Conservation (phyloP, 2,797 vertebrate species). For the Antennarius maculatus region DNA sequence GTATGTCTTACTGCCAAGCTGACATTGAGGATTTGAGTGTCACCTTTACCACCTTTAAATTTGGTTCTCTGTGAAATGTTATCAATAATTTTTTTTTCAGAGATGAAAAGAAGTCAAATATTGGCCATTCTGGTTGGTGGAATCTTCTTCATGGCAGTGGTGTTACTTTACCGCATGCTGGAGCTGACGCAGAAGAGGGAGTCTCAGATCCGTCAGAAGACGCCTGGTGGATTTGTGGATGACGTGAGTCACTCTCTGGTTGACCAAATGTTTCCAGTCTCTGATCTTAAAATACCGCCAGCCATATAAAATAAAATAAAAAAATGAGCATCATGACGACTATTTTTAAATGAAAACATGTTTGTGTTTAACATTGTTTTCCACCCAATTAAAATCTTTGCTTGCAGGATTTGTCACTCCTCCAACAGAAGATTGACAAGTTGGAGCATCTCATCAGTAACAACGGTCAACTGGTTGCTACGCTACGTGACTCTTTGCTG, state of each 20-base stretch:
- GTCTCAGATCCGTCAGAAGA: conserved; percentile 52
- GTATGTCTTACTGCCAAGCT: neutral
- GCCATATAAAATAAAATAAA: no score
- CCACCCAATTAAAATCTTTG: neutral
- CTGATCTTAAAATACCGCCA: no score
- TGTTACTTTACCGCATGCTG: conserved; percentile 91
- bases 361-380: neutral
- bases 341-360: no score
- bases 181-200: conserved; percentile 84
- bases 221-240: conserved; percentile 18
- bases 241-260: conserved; percentile 7
- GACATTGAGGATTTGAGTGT: neutral
- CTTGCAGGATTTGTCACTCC: conserved; percentile 86
- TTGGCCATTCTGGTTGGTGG: conserved; percentile 86
- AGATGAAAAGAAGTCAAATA: conserved; percentile 88
- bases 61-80: neutral
- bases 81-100: neutral
- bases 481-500: conserved; percentile 88
- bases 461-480: conserved; percentile 92
- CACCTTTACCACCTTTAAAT: neutral
- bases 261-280: no score
- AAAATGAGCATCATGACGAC: no score
- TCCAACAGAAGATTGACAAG: conserved; percentile 92
- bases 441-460: conserved; percentile 88
- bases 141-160: conserved; percentile 88